Evolutionary conservation across 2,797 vertebrate genomes (phyloP).

Genomic region (Oryzias dopingdopingensis): DNA sequence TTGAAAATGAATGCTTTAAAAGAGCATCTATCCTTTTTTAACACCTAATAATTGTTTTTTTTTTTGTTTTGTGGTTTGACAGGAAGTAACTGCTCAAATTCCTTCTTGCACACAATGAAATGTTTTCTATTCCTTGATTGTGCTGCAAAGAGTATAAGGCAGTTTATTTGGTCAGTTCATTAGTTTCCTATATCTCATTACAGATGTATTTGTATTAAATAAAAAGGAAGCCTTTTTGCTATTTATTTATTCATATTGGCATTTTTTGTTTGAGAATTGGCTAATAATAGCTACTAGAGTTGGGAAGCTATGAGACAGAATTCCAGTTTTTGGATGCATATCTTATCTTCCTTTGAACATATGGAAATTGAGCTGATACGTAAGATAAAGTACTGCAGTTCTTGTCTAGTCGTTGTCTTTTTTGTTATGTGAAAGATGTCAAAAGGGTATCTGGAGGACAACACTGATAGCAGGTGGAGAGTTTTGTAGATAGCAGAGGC

Average conservation of each 20-base stretch:
- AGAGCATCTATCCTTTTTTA: not conserved
- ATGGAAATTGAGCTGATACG: constrained; percentile 12
- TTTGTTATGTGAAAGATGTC: constrained; percentile 11
- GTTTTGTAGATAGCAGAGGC: constrained; percentile 25
- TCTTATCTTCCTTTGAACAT: constrained; percentile 13
- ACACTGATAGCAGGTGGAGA: constrained; percentile 22
- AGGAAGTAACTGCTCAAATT: not conserved
- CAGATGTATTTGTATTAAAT: too few relatives aligned
- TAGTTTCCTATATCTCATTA: too few relatives aligned
- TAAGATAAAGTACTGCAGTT: constrained; percentile 9
- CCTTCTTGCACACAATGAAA: not conserved
- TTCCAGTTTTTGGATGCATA: constrained; percentile 11
- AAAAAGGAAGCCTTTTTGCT: too few relatives aligned
- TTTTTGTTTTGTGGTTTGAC: not conserved
- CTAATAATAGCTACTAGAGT: too few relatives aligned
- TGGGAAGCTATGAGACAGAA: too few relatives aligned
- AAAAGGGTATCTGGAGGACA: constrained; percentile 14
- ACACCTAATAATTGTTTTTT: not conserved
- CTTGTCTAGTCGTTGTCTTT: not conserved
- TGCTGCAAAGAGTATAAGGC: too few relatives aligned
- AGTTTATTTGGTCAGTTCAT: too few relatives aligned
- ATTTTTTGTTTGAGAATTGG: too few relatives aligned
- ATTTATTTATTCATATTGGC: too few relatives aligned
- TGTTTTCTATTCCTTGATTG: not conserved
- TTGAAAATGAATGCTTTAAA: not conserved